Percentiles rank a stretch among this genome's conserved stretches.
phyloP scores from a whole-genome alignment of 2,113 vertebrate genomes.

The Lonchura striata region DNA sequence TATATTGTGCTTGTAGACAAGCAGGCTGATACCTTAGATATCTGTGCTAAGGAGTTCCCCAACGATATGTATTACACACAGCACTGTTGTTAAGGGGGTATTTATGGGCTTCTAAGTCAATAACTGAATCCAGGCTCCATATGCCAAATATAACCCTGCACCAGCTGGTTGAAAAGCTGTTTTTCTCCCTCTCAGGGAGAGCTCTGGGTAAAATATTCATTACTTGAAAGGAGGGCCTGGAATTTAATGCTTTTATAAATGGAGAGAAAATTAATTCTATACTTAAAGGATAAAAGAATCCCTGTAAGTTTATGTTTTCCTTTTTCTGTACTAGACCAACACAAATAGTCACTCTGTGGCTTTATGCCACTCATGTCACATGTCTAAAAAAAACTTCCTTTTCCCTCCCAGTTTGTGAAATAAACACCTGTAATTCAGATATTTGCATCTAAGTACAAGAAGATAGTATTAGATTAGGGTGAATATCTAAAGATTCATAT shows the following conservation, averaged over 20 bases:
- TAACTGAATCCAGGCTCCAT: slow-evolving; percentile 71
- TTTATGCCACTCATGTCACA: background rate
- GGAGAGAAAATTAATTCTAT: slow-evolving; percentile 14
- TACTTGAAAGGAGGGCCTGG: slow-evolving; percentile 58
- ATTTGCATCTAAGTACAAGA: background rate
- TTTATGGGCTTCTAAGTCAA: slow-evolving; percentile 69
- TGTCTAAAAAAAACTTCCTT: background rate
- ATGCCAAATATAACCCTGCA: slow-evolving; percentile 73
- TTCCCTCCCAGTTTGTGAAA: background rate
- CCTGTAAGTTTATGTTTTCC: background rate
- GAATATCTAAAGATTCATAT: background rate
- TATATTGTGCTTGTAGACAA: background rate
- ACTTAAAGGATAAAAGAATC: background rate
- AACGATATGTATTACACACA: slow-evolving; percentile 47
- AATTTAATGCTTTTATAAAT: slow-evolving; percentile 50
- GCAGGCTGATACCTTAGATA: slow-evolving; percentile 15
- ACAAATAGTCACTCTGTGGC: background rate
- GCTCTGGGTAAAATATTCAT: slow-evolving; percentile 73
- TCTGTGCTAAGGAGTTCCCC: slow-evolving; percentile 61
- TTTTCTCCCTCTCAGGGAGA: slow-evolving; percentile 66
- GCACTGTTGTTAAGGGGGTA: slow-evolving; percentile 53
- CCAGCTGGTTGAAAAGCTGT: slow-evolving; percentile 79
- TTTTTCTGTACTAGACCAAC: background rate
- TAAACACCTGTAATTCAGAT: background rate
- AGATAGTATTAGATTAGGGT: background rate